Percentiles rank a stretch among this genome's conserved stretches.
phyloP scores from a whole-genome alignment of 2,113 vertebrate genomes.

The Cephalopholis sonnerati region DNA sequence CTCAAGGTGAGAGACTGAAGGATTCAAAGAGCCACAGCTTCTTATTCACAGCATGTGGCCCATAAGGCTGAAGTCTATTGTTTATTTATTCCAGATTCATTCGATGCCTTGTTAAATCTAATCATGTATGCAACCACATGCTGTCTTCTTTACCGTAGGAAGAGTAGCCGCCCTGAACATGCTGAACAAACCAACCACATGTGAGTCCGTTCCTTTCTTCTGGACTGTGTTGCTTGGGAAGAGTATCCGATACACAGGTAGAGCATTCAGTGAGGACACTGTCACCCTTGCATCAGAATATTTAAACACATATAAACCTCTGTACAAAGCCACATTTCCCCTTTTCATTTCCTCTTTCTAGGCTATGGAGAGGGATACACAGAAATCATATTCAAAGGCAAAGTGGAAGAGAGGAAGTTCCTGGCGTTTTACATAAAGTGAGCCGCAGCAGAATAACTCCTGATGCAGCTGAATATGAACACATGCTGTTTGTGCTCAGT shows the following conservation, averaged over 20 bases:
- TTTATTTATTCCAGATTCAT: too few relatives aligned
- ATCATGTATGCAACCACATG: too few relatives aligned
- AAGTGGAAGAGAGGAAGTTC: slow-evolving; percentile 87
- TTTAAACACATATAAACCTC: background rate
- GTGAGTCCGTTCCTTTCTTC: slow-evolving; percentile 90
- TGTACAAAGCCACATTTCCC: background rate
- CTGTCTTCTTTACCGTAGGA: slow-evolving; percentile 75
- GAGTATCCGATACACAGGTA: slow-evolving; percentile 89
- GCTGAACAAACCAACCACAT: slow-evolving; percentile 78
- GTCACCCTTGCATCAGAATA: background rate
- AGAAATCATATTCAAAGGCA: slow-evolving; percentile 89
- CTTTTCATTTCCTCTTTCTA: slow-evolving; percentile 62
- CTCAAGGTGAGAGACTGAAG: slow-evolving; percentile 84
- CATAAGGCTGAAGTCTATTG: background rate
- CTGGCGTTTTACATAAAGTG: slow-evolving; percentile 92
- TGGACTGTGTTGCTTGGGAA: slow-evolving; percentile 89
- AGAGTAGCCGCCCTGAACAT: slow-evolving; percentile 89
- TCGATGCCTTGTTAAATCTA: too few relatives aligned
- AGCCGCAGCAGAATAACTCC: slow-evolving; percentile 41
- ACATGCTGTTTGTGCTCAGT: background rate
- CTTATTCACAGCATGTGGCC: background rate
- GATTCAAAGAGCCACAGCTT: background rate
- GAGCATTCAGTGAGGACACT: slow-evolving; percentile 1
- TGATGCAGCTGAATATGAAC: background rate
- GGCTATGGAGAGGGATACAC: slow-evolving; percentile 89